These are phyloP conservation scores for Nothocercus julius DNA, from an alignment of 2,113 vertebrate genomes.

Conservation along the genomic window DNA sequence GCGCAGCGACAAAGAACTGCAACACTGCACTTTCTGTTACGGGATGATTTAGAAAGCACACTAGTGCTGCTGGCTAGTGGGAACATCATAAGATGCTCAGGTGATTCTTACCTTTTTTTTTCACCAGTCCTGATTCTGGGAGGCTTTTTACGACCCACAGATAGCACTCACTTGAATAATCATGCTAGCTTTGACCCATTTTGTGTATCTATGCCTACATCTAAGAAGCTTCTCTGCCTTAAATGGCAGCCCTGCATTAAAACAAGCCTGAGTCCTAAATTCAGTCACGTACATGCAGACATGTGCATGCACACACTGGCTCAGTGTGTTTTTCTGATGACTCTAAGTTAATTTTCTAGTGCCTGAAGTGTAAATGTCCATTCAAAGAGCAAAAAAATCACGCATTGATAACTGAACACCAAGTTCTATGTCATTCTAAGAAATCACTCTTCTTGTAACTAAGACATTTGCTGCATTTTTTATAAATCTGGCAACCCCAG, in stretches of 20 bases:
- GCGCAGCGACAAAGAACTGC: neutral
- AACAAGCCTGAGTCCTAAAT: neutral
- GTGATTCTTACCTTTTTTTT: neutral
- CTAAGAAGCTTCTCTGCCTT: neutral
- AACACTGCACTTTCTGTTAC: neutral
- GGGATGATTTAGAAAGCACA: neutral
- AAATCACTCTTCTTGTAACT: neutral
- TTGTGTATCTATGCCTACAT: neutral
- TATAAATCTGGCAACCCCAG: constrained; percentile 28
- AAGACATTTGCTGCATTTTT: constrained; percentile 5
- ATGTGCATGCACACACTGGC: neutral
- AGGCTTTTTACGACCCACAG: neutral
- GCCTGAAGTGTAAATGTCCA: neutral
- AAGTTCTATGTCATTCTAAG: neutral
- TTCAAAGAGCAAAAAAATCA: neutral
- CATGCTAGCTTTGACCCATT: neutral
- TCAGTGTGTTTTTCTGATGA: neutral
- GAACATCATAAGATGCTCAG: neutral
- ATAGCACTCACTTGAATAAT: neutral
- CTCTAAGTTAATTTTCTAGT: neutral
- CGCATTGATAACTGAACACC: neutral
- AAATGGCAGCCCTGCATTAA: neutral
- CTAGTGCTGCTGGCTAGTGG: neutral
- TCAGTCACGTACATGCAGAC: rapidly evolving
- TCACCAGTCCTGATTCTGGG: neutral